Conservation (phyloP, 2,797 vertebrate species). For the Rousettus madagascariensis region DNA sequence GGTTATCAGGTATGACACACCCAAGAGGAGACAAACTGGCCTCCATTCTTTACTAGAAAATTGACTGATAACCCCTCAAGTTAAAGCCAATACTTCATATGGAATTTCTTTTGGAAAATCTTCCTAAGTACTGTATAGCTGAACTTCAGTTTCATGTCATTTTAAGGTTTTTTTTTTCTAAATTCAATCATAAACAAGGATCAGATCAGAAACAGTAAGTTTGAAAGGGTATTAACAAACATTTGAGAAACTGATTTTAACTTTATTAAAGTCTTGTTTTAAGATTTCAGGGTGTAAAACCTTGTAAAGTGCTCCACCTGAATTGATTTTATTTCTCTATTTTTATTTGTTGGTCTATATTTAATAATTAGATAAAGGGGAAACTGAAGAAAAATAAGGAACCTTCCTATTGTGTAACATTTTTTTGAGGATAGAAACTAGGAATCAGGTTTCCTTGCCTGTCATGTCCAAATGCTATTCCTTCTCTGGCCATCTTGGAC, state of each 20-base stretch:
- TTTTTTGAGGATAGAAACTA: not conserved
- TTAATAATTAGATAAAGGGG: not conserved
- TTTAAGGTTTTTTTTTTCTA: not conserved
- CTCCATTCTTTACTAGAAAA: not conserved
- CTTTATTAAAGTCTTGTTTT: conserved; percentile 11
- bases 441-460: not conserved
- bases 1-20: not conserved
- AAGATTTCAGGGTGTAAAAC: not conserved
- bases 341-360: not conserved
- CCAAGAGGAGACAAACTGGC: not conserved
- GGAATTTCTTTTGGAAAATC: not conserved
- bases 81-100: not conserved
- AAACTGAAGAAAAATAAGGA: not conserved
- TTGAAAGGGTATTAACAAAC: not conserved
- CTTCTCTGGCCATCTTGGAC: not conserved
- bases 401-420: not conserved
- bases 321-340: not conserved
- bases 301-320: not conserved
- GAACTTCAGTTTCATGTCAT: not conserved
- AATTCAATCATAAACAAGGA: not conserved
- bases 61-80: not conserved
- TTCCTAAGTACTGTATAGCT: not conserved
- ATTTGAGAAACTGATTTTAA: not conserved
- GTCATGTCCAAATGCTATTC: not conserved
- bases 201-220: not conserved